Evolutionary conservation across 2,113 vertebrate species (phyloP).

Genomic region (Antigone vipio): DNA sequence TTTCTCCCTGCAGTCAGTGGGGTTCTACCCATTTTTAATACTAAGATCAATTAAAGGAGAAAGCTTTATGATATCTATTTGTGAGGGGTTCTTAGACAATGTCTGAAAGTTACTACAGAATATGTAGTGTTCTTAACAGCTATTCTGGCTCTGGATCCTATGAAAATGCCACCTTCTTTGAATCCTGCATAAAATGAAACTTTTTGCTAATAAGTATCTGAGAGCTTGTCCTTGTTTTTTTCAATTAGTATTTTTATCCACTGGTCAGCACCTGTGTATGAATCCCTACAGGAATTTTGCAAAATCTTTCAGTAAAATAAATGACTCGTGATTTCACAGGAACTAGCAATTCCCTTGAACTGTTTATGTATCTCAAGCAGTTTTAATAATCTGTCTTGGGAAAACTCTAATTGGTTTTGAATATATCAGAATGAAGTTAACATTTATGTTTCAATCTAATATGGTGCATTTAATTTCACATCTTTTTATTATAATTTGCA

Average conservation of each 20-base stretch:
- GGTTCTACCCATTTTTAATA: neutral
- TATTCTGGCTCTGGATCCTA: neutral
- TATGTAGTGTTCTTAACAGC: neutral
- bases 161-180: neutral
- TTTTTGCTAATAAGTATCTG: neutral
- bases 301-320: constrained; percentile 14
- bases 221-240: neutral
- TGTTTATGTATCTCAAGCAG: neutral
- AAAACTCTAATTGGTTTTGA: constrained; percentile 35
- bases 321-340: neutral
- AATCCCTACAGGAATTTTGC: neutral
- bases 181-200: neutral
- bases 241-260: neutral
- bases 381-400: constrained; percentile 38
- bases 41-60: neutral
- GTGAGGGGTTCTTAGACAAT: neutral
- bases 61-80: neutral
- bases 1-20: neutral
- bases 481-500: neutral
- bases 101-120: neutral
- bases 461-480: neutral
- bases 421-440: constrained; percentile 5
- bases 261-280: neutral
- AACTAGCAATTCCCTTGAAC: neutral
- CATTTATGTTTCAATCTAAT: neutral